Evolutionary conservation across 2,113 vertebrate genomes (phyloP), one percentile per base, ranked within the genome.

Genomic region (Semicossyphus pulcher): DNA sequence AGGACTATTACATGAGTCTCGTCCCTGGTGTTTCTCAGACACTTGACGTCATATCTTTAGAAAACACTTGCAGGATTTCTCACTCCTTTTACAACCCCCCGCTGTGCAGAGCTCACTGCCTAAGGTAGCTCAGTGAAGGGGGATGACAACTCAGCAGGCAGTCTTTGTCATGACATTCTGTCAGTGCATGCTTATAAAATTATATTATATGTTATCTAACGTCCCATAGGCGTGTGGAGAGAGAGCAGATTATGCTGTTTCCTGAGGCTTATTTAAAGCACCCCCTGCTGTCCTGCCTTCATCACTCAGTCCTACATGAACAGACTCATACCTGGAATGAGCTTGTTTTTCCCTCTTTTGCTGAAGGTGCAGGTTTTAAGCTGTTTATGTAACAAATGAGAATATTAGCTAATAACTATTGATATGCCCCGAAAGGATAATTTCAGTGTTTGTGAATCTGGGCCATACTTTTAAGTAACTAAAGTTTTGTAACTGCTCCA

Each of bases 181-280:
- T 1, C 10, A 12, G 21, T 31, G 44, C 20, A 32, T 15, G 21
- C 21, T 48, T 58, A 10, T 7, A 9, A 29, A 61, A 32, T 52
- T 44, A n/a, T 44, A n/a, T 20, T n/a, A 20, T 44, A 20, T 36
- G 16, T 42, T 51, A 52, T 32, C 20, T 42, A 32, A 31, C 42
- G 31, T 52, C 34, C n/a, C 10, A 12, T 11, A 28, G 56, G 6
- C 45, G 39, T 60, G 31, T 49, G 54, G 12, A 57, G 39, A 25
- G 8, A 56, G n/a, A 21, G 23, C 26, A 54, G 25, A 42, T 71
- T 23, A 60, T 29, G 16, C 52, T 42, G 47, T 61, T 52, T 61
- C 36, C 25, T 5, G 15, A 42, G n/a, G 32, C 5, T 59, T 39
- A 49, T 60, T 71, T 51, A 52, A 58, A 48, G 25, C 2, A 10